A percentile compares a stretch with the other conserved stretches of the same genome.
Evolutionary conservation across 2,888 invertebrate species (phyloP).

Genomic region (Drosophila mimetica): DNA sequence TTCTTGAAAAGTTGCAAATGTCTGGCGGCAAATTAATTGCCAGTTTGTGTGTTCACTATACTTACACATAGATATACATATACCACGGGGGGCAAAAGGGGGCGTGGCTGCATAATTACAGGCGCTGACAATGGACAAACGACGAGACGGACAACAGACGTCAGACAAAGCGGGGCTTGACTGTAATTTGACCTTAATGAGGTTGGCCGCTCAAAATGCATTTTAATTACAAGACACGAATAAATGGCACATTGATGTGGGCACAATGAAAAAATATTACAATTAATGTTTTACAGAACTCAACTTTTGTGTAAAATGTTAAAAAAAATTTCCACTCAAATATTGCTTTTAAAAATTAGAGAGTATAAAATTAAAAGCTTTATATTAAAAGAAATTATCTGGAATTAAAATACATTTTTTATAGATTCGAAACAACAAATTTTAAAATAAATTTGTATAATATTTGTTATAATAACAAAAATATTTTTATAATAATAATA

Average conservation of each 20-base stretch:
- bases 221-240: conserved; percentile 61
- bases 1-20: conserved; percentile 67
- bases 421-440: no score
- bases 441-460: no score
- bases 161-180: conserved; percentile 49
- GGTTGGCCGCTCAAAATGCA: conserved; percentile 56
- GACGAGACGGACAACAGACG: conserved; percentile 40
- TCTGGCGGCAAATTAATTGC: conserved; percentile 50
- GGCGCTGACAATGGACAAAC: conserved; percentile 55
- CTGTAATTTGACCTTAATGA: conserved; percentile 77
- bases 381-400: no score
- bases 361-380: no score
- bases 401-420: no score
- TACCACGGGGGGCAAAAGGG: neutral
- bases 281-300: neutral
- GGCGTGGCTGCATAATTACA: conserved; percentile 70
- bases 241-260: conserved; percentile 9
- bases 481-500: neutral
- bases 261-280: neutral
- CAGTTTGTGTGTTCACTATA: conserved; percentile 10
- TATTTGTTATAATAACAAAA: neutral
- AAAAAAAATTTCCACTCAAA: no score
- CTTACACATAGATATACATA: conserved; percentile 9
- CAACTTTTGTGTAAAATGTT: no score
- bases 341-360: no score